These are phyloP conservation scores for Elysia chlorotica DNA, from an alignment of 1,140 invertebrate species.

Conservation along the genomic window DNA sequence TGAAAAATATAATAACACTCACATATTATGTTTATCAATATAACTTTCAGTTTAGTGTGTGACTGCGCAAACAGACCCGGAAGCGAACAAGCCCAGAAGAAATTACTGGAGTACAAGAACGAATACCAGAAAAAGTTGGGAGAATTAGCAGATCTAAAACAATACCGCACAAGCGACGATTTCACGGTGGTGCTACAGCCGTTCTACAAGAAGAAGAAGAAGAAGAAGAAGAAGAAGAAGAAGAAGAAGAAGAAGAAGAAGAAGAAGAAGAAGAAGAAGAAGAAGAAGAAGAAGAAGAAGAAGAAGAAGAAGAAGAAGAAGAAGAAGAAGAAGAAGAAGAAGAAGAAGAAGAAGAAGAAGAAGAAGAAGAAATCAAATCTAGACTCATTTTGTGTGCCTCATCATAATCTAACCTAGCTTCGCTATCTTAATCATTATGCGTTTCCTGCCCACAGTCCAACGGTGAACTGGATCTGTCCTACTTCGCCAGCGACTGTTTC, in stretches of 20 bases:
- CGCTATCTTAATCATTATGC: not conserved
- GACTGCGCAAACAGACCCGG: conserved; percentile 41
- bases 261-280: not conserved
- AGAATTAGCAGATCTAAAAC: conserved; percentile 51
- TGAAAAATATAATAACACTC: too few relatives aligned
- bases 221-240: conserved; percentile 35
- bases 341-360: too few relatives aligned
- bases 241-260: too few relatives aligned
- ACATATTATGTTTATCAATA: too few relatives aligned
- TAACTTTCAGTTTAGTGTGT: conserved; percentile 40
- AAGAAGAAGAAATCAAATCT: not conserved
- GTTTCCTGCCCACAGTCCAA: not conserved
- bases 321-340: too few relatives aligned
- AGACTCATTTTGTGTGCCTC: not conserved
- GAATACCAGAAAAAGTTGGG: conserved; percentile 38
- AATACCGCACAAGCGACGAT: conserved; percentile 70
- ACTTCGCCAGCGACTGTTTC: conserved; percentile 74
- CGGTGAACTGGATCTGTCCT: conserved; percentile 65
- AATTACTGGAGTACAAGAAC: conserved; percentile 28
- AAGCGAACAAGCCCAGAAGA: conserved; percentile 24
- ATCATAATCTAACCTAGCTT: not conserved
- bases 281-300: too few relatives aligned
- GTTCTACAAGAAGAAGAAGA: conserved; percentile 48
- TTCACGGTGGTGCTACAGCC: conserved; percentile 72
- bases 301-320: too few relatives aligned